Conservation (phyloP, 2,113 vertebrate species). For the Grammomys surdaster region DNA sequence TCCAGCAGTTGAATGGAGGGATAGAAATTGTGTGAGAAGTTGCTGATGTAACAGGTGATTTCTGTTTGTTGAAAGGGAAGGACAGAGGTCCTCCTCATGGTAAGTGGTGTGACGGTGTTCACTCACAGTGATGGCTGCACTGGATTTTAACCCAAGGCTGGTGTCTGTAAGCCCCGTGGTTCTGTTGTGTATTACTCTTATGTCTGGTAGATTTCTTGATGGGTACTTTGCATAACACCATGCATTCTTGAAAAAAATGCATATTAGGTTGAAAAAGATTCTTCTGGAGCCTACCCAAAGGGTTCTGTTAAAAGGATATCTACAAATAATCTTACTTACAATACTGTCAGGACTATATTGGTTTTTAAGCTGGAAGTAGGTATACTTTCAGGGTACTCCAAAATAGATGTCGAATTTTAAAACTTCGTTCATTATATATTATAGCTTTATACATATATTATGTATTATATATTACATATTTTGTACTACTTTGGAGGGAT, state of each 20-base stretch:
- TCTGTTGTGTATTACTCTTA: not conserved
- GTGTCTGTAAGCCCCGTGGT: not conserved
- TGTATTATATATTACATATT: not conserved
- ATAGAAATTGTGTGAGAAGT: not conserved
- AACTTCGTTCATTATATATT: not conserved
- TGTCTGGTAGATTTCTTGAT: not conserved
- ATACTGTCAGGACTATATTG: not conserved
- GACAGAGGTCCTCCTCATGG: not conserved
- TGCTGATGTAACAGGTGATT: not conserved
- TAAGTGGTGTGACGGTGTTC: not conserved
- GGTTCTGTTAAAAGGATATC: conserved; percentile 36
- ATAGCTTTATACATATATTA: too few species aligned
- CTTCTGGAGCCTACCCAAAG: conserved; percentile 27
- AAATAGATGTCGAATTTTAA: conserved; percentile 24
- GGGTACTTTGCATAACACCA: not conserved
- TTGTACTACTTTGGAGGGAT: conserved; percentile 12
- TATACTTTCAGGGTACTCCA: conserved; percentile 5
- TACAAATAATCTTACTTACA: conserved; percentile 39
- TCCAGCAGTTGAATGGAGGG: not conserved
- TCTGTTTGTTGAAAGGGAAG: not conserved
- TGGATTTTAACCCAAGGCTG: not conserved
- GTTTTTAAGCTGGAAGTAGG: not conserved
- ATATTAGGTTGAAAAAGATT: not conserved
- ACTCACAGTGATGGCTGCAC: not conserved
- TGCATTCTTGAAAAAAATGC: not conserved